Conservation (phyloP, 2,797 vertebrate species). For the Mustela erminea region DNA sequence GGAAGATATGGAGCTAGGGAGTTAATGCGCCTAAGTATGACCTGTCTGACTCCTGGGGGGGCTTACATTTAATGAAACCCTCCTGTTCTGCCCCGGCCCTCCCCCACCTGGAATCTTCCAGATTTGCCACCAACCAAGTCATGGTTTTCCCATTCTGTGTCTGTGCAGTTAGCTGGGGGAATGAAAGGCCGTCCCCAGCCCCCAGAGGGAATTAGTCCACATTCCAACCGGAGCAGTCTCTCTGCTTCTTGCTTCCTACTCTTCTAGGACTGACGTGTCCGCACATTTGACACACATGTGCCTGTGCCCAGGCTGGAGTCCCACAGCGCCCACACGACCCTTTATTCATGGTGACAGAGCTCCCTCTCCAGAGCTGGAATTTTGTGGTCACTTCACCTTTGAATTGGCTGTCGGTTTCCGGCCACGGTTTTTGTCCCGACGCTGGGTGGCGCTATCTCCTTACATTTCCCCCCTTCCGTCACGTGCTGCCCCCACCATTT, state of each 20-base stretch:
- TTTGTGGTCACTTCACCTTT: neutral
- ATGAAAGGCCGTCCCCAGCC: neutral
- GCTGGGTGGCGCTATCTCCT: constrained; percentile 85
- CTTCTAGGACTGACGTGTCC: neutral
- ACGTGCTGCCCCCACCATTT: neutral
- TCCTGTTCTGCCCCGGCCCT: neutral
- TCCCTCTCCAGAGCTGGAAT: neutral
- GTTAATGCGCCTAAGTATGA: neutral
- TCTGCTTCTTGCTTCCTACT: neutral
- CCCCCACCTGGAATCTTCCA: neutral
- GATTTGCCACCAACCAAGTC: neutral
- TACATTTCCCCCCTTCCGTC: constrained; percentile 1
- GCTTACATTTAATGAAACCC: neutral
- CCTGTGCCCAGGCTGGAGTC: neutral
- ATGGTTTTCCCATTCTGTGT: neutral
- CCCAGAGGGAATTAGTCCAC: neutral
- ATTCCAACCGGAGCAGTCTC: neutral
- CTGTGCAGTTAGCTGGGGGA: neutral
- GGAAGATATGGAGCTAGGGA: neutral
- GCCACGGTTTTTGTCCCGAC: constrained; percentile 75
- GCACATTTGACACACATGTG: neutral
- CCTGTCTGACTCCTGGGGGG: neutral
- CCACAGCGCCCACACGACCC: neutral
- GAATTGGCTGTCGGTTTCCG: neutral
- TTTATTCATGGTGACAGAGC: neutral